These are phyloP conservation scores for Ganaspis sp. DNA, from an alignment of 1,140 invertebrate genomes.

Conservation along the genomic window DNA sequence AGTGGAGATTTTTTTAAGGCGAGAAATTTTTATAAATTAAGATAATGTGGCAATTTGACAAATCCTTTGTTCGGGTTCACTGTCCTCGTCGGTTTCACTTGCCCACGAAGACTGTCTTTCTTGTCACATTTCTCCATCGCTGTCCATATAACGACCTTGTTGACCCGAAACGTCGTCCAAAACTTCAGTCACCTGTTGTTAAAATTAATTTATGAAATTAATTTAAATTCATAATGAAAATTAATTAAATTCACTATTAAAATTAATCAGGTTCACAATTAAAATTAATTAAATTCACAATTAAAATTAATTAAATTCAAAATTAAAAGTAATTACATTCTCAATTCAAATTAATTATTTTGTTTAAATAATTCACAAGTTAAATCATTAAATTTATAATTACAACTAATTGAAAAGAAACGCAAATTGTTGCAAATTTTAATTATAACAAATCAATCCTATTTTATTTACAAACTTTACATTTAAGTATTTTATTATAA, in stretches of 20 bases:
- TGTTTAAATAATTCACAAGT: too few species aligned
- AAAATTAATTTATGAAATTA: neutral
- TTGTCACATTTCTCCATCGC: constrained; percentile 67
- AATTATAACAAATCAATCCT: too few species aligned
- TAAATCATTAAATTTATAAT: too few species aligned
- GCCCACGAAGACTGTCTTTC: constrained; percentile 67
- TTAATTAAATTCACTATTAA: neutral
- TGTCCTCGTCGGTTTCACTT: constrained; percentile 68
- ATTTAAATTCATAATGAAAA: neutral
- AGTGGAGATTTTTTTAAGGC: neutral
- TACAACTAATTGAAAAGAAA: too few species aligned
- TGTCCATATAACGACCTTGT: constrained; percentile 54
- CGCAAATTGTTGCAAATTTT: too few species aligned
- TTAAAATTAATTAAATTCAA: too few species aligned
- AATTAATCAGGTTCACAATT: too few species aligned
- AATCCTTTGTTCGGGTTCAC: constrained; percentile 64
- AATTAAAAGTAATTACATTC: too few species aligned
- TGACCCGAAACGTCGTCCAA: constrained; percentile 65
- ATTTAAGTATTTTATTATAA: too few species aligned
- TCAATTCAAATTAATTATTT: too few species aligned
- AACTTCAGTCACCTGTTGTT: constrained; percentile 63
- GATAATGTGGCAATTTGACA: constrained; percentile 69
- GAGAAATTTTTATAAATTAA: constrained; percentile 48
- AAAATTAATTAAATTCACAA: too few species aligned
- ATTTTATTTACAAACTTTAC: too few species aligned